Evolutionary conservation across 1,140 invertebrate genomes (phyloP).

Genomic region (Atta texana): DNA sequence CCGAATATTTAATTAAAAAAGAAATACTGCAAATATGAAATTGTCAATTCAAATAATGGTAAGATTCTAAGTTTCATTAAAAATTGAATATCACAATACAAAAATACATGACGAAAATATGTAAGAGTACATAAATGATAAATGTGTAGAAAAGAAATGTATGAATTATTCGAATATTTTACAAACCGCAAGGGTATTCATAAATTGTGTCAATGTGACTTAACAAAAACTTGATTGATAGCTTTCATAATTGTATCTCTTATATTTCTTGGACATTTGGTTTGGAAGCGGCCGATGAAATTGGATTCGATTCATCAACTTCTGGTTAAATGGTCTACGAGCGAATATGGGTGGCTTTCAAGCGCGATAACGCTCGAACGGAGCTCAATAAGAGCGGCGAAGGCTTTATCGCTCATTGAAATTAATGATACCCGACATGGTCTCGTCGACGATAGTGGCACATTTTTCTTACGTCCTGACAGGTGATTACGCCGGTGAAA

Average conservation of each 20-base stretch:
- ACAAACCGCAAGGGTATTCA: neutral
- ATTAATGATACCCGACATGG: slow-evolving; percentile 62
- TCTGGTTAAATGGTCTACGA: slow-evolving; percentile 53
- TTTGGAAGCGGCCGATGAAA: slow-evolving; percentile 49
- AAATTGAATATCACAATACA: neutral
- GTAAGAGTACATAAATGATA: neutral
- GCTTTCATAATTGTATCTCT: slow-evolving; percentile 47
- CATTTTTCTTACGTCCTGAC: slow-evolving; percentile 58
- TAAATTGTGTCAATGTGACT: slow-evolving; percentile 9
- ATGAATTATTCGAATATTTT: neutral
- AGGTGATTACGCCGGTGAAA: slow-evolving; percentile 58
- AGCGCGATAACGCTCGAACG: slow-evolving; percentile 60
- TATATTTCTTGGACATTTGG: slow-evolving; percentile 35
- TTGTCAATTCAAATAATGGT: neutral
- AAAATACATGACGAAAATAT: neutral
- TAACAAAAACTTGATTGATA: slow-evolving; percentile 26
- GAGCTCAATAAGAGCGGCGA: slow-evolving; percentile 64
- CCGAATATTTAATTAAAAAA: neutral
- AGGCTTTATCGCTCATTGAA: slow-evolving; percentile 63
- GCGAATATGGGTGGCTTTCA: slow-evolving; percentile 61
- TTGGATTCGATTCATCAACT: slow-evolving; percentile 62
- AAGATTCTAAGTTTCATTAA: neutral
- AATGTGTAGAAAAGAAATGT: neutral
- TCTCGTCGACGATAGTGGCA: slow-evolving; percentile 59
- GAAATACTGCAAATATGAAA: neutral